Evolutionary conservation across 2,797 vertebrate species (phyloP), one percentile per base, ranked within the genome.

Genomic region (Hypotaenidia philippensis): DNA sequence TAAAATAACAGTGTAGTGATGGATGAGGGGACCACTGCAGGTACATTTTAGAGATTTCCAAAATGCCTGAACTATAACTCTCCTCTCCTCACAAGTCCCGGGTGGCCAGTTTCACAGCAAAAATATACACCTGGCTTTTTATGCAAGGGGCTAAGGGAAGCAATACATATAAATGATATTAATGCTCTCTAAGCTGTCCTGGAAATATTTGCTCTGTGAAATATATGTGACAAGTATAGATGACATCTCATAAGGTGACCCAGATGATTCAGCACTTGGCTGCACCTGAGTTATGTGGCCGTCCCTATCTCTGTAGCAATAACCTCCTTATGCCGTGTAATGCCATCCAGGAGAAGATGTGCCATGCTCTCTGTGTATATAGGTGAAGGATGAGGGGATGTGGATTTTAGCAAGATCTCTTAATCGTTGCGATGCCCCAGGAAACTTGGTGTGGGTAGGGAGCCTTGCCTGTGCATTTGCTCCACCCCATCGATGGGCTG

Each of bases 131-230:
- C 50, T 53, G 84, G 18, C 5, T 92, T 87, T 95, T 90, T 66
- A 89, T 83, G 91, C 82, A 92, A 83, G 81, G 36, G 47, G 50
- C 86, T 91, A 78, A 91, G 94, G 93, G 91, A 52, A 91, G 79
- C 72, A 81, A 69, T 82, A 45, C 50, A 83, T 69, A 72, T 72
- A 83, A 81, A 92, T 89, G 34, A 47, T 72, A 59, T 72, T 72
- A 92, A 88, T 69, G 65, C 17, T 86, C 74, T 72, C 71, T 78
- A 95, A 94, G 94, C 50, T 50, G 65, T 16, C 63, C 59, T 83
- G 79, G 82, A 93, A 89, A 88, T 78, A 86, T 56, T 91, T 87
- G 36, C 92, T 90, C 74, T 79, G 76, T 88, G 60, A 92, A 87
- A 87, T 52, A 36, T 0, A 23, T 18, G 5, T 26, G 81, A 69